These are phyloP conservation scores for Iselma pallidipennis DNA, from an alignment of 2,888 invertebrate species.

Conservation along the genomic window DNA sequence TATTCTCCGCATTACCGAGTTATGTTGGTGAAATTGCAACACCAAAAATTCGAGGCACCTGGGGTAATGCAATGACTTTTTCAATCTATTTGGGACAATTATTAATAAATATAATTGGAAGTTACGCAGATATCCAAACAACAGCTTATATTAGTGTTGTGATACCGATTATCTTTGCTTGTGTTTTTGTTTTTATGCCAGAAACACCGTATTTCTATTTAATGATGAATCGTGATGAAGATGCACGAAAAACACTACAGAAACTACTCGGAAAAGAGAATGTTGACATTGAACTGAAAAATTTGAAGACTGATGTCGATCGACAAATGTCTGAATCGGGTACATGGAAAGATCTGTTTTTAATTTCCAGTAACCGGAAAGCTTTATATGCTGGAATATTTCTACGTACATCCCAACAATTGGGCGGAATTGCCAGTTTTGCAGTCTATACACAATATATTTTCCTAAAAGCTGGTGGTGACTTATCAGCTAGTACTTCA, in stretches of 20 bases:
- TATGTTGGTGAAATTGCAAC: conserved; percentile 45
- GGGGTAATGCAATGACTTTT: conserved; percentile 42
- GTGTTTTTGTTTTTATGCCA: conserved; percentile 64
- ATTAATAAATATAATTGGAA: conserved; percentile 59
- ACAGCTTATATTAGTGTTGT: conserved; percentile 62
- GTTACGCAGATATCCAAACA: conserved; percentile 58
- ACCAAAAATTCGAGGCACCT: conserved; percentile 43
- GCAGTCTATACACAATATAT: conserved; percentile 44
- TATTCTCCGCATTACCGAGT: conserved; percentile 40
- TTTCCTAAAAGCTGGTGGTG: conserved; percentile 47
- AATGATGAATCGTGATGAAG: conserved; percentile 35
- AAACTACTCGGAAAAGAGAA: conserved; percentile 35
- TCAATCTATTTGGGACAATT: conserved; percentile 40
- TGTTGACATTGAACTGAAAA: conserved; percentile 36
- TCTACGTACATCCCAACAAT: conserved; percentile 44
- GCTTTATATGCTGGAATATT: conserved; percentile 42
- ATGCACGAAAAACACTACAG: conserved; percentile 38
- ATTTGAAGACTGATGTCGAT: conserved; percentile 40
- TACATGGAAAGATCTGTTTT: conserved; percentile 43
- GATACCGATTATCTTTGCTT: conserved; percentile 61
- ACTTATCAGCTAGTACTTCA: conserved; percentile 41
- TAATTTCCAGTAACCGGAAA: conserved; percentile 40
- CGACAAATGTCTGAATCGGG: conserved; percentile 47
- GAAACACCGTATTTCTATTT: conserved; percentile 55
- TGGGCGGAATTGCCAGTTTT: conserved; percentile 43